These are phyloP conservation scores for Nylanderia fulva DNA, from an alignment of 1,140 invertebrate genomes.

Conservation along the genomic window DNA sequence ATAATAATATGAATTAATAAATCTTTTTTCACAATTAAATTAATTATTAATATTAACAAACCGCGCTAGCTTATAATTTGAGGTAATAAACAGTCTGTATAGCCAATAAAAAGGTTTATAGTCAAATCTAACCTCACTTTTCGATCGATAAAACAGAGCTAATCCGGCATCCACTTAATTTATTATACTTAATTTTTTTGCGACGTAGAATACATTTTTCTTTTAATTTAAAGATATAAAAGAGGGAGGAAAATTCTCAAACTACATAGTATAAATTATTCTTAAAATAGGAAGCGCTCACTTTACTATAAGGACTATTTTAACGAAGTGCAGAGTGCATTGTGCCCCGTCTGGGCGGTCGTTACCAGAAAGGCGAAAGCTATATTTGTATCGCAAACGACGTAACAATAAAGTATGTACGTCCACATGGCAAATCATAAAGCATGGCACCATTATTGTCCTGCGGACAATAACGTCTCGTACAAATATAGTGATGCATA, in stretches of 20 bases:
- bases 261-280: background rate
- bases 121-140: too few species aligned
- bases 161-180: too few species aligned
- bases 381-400: constrained; percentile 46
- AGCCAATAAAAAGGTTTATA: too few species aligned
- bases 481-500: constrained; percentile 21
- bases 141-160: too few species aligned
- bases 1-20: too few species aligned
- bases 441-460: constrained; percentile 40
- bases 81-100: too few species aligned
- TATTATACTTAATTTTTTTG: background rate
- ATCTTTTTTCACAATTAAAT: too few species aligned
- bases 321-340: background rate
- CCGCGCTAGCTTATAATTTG: too few species aligned
- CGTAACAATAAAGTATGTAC: constrained; percentile 27
- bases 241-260: constrained; percentile 9
- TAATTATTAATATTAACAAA: too few species aligned
- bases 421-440: constrained; percentile 36
- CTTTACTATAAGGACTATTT: background rate
- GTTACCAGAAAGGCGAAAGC: constrained; percentile 27
- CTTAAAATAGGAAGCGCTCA: constrained; percentile 14
- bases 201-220: background rate
- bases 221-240: background rate
- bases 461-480: constrained; percentile 36
- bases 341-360: constrained; percentile 10